These are phyloP conservation scores for Austrofundulus limnaeus DNA, from an alignment of 2,113 vertebrate species.

Conservation along the genomic window DNA sequence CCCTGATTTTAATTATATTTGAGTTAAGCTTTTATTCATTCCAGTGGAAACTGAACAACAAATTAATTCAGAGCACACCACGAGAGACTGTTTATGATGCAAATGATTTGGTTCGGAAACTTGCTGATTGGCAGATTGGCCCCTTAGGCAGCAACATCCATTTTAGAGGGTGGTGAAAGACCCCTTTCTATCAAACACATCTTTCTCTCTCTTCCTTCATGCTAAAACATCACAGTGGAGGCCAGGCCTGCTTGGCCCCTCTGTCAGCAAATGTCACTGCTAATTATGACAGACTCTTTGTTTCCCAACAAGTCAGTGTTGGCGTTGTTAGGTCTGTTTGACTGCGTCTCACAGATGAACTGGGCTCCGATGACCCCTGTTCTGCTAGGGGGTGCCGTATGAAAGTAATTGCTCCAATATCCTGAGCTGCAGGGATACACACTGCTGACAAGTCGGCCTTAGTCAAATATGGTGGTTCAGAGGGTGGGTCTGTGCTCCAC, in stretches of 20 bases:
- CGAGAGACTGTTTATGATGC: conserved; percentile 68
- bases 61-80: conserved; percentile 65
- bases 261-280: conserved; percentile 74
- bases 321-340: conserved; percentile 55
- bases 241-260: conserved; percentile 63
- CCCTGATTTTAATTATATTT: conserved; percentile 37
- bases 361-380: conserved; percentile 50
- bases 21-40: conserved; percentile 26
- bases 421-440: conserved; percentile 64
- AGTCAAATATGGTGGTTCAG: conserved; percentile 64
- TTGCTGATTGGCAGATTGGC: conserved; percentile 66
- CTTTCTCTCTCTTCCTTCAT: conserved; percentile 46
- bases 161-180: conserved; percentile 53
- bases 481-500: conserved; percentile 29
- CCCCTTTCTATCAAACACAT: conserved; percentile 55
- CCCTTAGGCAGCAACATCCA: conserved; percentile 59
- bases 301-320: conserved; percentile 58
- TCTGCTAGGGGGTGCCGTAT: conserved; percentile 48
- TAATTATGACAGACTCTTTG: conserved; percentile 69
- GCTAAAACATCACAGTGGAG: conserved; percentile 63
- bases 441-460: conserved; percentile 69
- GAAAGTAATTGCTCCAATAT: conserved; percentile 74
- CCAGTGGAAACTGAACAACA: conserved; percentile 46
- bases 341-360: conserved; percentile 60
- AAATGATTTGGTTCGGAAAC: conserved; percentile 65